Base-by-base conservation (phyloP, 2,797 vertebrate species). In the Sus cebifrons region DNA sequence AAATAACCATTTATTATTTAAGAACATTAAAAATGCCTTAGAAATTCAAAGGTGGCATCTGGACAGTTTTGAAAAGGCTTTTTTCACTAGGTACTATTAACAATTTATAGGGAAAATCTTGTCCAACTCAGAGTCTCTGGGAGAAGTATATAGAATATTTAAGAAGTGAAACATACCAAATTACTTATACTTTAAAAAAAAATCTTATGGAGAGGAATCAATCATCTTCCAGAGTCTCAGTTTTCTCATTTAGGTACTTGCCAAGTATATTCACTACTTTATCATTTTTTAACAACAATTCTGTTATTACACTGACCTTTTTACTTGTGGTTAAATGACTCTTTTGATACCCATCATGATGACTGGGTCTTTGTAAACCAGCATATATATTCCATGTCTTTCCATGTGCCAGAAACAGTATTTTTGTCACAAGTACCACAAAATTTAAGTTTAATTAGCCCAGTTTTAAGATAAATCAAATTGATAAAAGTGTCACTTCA, bases 1-100 rank as follows among this genome's bases (percentile, higher is more conserved):
- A 77, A 94, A n/a, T 52, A 68, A 89, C 13, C 29, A 73, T 54
- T 79, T 62, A n/a, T n/a, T 77, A 52, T 91, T 84, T 70, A 86
- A 91, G 25, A 84, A 62, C 9, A 86, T 79, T n/a, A 64, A 83
- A 74, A 89, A 85, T 93, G 16, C 6, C 52, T 65, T 44, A 49
- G 85, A 70, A 44, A 75, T 81, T 1, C 27, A 49, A 78, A 96
- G 16, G 4, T 14, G 9, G 0, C 3, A 54, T 86, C 21, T 75
- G 9, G 20, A 79, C 17, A 60, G 15, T 71, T 96, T 77, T 67
- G 1, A 64, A 84, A 89, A 73, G 0, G 3, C 10, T 65, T 68
- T 92, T 92, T 83, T 74, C 5, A 17, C 1, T 8, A 83, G 1
- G 12, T 15, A 60, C 68, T 81, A 67, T 32, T 82, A 78, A 49